Conservation (phyloP, 2,113 vertebrate genomes). For the Engraulis encrasicolus region DNA sequence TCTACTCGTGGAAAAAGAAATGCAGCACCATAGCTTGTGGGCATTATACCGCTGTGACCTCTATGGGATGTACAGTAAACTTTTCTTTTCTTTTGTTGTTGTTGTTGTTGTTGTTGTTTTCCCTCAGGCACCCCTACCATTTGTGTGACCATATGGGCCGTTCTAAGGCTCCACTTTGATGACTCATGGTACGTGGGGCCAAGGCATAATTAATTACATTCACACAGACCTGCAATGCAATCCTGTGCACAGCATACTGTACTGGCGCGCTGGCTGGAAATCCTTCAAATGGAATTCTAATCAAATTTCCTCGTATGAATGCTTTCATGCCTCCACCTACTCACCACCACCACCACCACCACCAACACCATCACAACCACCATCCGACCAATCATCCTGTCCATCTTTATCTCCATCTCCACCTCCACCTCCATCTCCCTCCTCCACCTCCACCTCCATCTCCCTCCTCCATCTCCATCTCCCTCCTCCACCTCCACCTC, state of each 20-base stretch:
- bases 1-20: background rate
- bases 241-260: background rate
- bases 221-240: background rate
- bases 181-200: constrained; percentile 82
- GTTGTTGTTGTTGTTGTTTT: constrained; percentile 14
- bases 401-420: no score
- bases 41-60: background rate
- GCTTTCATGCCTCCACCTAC: background rate
- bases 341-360: no score
- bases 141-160: constrained; percentile 93
- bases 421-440: no score
- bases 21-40: background rate
- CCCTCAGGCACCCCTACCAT: constrained; percentile 92
- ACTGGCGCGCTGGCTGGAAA: background rate
- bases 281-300: background rate
- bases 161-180: constrained; percentile 90
- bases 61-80: background rate
- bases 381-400: no score
- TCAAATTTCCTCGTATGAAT: background rate
- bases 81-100: background rate
- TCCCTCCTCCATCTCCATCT: no score
- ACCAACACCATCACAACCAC: no score
- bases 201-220: background rate
- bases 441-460: no score
- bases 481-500: no score